Evolutionary conservation across 2,888 invertebrate species (phyloP).

Genomic region (Tetragnatha montana): DNA sequence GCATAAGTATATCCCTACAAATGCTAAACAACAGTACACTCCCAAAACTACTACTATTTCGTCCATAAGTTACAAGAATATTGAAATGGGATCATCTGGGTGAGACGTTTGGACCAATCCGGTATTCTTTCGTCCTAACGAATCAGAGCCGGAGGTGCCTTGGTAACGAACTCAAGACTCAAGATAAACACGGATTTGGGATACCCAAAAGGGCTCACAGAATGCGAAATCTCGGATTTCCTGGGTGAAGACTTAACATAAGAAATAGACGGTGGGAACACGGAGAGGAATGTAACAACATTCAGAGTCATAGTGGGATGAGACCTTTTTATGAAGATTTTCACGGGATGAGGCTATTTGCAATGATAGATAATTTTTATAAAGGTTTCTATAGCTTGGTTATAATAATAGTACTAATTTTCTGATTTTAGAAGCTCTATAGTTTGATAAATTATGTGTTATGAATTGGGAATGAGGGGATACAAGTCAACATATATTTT

Average conservation of each 20-base stretch:
- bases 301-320: no score
- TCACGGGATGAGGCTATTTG: no score
- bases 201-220: slow-evolving; percentile 17
- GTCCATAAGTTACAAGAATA: background rate
- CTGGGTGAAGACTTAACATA: background rate
- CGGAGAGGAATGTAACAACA: background rate
- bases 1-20: no score
- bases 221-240: slow-evolving; percentile 36
- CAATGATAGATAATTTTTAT: no score
- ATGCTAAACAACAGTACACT: no score
- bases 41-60: background rate
- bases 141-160: background rate
- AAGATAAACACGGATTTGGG: slow-evolving; percentile 28
- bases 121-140: background rate
- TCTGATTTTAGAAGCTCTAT: no score
- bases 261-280: background rate
- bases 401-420: no score
- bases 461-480: no score
- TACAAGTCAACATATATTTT: no score
- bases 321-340: no score
- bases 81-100: background rate
- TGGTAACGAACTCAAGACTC: slow-evolving; percentile 39
- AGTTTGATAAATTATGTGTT: no score
- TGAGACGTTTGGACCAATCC: background rate
- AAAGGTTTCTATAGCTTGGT: no score